Evolutionary conservation across 2,888 invertebrate genomes (phyloP).

Genomic region (Caenorhabditis afra): DNA sequence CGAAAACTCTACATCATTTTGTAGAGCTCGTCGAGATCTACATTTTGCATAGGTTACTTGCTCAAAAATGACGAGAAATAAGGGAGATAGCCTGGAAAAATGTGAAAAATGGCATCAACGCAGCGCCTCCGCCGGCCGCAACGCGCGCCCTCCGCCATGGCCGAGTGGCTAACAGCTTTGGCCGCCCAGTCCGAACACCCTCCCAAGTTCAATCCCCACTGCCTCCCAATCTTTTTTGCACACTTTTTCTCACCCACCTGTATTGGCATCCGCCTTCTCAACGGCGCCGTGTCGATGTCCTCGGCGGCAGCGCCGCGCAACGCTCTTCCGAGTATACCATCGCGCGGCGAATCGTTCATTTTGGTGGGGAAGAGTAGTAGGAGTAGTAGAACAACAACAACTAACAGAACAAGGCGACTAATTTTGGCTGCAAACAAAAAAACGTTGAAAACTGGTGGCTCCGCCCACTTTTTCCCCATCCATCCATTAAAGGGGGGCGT

Average conservation of each 20-base stretch:
- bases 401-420: slow-evolving; percentile 2
- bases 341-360: slow-evolving; percentile 45
- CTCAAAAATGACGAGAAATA: no score
- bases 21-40: no score
- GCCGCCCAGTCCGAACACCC: no score
- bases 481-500: no score
- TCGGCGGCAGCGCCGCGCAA: slow-evolving; percentile 30
- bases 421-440: slow-evolving; percentile 6
- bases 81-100: no score
- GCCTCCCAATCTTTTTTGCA: not conserved
- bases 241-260: slow-evolving; percentile 2
- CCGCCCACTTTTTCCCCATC: no score
- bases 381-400: slow-evolving; percentile 3
- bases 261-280: slow-evolving; percentile 17
- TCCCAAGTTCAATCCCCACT: not conserved
- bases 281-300: slow-evolving; percentile 36
- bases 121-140: no score
- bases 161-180: no score
- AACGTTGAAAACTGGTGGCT: slow-evolving; percentile 4
- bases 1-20: no score
- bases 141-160: no score
- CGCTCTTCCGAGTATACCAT: slow-evolving; percentile 51
- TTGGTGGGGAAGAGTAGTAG: not conserved
- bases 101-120: no score
- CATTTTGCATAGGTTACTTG: no score